Base-by-base conservation (phyloP, 1,140 invertebrate genomes). In the Plodia interpunctella region DNA sequence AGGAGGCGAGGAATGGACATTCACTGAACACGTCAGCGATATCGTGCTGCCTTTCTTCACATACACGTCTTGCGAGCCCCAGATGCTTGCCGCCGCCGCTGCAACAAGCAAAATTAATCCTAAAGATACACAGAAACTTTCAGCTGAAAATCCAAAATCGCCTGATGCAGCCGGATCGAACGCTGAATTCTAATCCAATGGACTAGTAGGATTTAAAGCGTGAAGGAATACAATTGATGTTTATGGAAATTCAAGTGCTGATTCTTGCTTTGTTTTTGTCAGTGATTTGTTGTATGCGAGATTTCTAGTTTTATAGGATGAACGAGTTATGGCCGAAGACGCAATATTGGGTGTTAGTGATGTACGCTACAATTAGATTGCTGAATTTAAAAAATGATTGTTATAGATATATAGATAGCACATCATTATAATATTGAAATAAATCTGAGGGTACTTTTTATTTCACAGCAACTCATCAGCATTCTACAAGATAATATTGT, bases 21-120 rank as follows among this genome's bases (percentile, higher is more conserved):
- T 97, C 60, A 97, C 95, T 32, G 95, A 94, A 86, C 96, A 97
- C 35, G 95, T 96, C 72, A 97, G 90, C 64, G 95, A 96, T 91
- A 97, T 97, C 57, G 96, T 97, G 86, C 95, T 97, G 66, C 96
- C 96, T 76, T 95, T 96, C 90, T 96, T 97, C 70, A 97, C 96
- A 83, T 96, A 96, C 49, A 97, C 94, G 69, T 97, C 96, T 67
- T 95, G 93, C n/a, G 95, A 94, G 50, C 95, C 96, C 75, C 93
- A 92, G 69, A 97, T 97, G 71, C 92, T 94, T 20, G 96, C 96
- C 80, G 96, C 94, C 25, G 96, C 96, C 72, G 95, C 96, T 97
- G 92, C 57, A 93, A 93, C 90, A 92, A 88, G 75, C 58, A 32
- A 78, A 79, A 79, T 59, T 38, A 9, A 61, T 49, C 35, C 58